A percentile compares a stretch with the other conserved stretches of the same genome.
Evolutionary conservation across 1,140 invertebrate genomes (phyloP).

Genomic region (Dryas iulia): DNA sequence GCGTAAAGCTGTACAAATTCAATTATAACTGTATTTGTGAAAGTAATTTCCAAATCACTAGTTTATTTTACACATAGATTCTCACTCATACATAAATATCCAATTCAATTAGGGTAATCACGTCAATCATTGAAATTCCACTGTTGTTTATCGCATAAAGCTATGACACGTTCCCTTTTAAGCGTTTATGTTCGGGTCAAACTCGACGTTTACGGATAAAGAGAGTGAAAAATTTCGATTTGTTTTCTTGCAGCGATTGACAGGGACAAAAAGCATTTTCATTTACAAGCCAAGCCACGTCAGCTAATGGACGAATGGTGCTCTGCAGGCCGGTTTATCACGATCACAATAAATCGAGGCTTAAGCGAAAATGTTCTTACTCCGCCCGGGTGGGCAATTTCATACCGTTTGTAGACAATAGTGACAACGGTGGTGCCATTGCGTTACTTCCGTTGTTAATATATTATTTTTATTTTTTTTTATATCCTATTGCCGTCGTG

Average conservation of each 20-base stretch:
- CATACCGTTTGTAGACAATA: constrained; percentile 36
- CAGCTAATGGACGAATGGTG: constrained; percentile 63
- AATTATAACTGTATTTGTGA: no score
- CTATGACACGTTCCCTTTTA: neutral
- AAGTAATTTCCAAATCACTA: no score
- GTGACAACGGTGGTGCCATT: constrained; percentile 6
- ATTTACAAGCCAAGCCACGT: constrained; percentile 48
- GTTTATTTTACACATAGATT: no score
- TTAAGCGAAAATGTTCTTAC: constrained; percentile 51
- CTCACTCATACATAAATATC: neutral
- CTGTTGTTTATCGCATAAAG: neutral
- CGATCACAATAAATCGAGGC: constrained; percentile 63
- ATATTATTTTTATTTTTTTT: neutral
- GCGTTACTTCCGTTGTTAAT: neutral
- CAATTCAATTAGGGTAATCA: no score
- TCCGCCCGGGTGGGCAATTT: constrained; percentile 36
- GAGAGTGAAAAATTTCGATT: constrained; percentile 36
- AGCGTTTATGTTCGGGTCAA: constrained; percentile 6
- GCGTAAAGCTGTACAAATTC: no score
- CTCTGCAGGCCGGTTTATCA: constrained; percentile 60
- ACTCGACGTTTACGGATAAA: constrained; percentile 23
- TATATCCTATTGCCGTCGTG: no score
- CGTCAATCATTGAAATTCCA: neutral
- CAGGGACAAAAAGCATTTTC: constrained; percentile 52
- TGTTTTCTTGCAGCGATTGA: constrained; percentile 47